phyloP scores from a whole-genome alignment of 2,113 vertebrate species.

The Xerus inauris region DNA sequence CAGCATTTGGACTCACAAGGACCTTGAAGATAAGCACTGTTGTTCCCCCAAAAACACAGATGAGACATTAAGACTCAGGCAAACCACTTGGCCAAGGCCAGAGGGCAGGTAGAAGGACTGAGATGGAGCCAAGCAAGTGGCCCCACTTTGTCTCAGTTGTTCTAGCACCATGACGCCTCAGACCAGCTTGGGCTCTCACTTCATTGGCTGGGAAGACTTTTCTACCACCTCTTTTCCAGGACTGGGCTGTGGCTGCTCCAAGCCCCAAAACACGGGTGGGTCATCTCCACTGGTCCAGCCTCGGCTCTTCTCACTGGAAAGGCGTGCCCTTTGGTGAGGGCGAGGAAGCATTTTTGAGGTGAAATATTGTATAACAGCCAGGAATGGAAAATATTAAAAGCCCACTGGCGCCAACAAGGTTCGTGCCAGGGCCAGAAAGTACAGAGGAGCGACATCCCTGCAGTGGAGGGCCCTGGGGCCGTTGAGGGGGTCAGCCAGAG shows the following conservation, averaged over 20 bases:
- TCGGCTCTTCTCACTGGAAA: conserved; percentile 51
- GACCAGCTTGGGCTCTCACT: background rate
- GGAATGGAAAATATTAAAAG: conserved; percentile 58
- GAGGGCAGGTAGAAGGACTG: background rate
- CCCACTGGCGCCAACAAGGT: conserved; percentile 59
- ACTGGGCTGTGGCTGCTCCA: background rate
- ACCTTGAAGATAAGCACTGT: background rate
- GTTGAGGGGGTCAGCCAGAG: background rate
- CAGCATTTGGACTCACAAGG: background rate
- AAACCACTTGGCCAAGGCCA: background rate
- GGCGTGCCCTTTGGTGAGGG: conserved; percentile 43
- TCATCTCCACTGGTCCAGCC: background rate
- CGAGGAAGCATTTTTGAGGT: conserved; percentile 78
- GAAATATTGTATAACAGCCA: conserved; percentile 62
- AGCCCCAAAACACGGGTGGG: background rate
- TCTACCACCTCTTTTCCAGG: background rate
- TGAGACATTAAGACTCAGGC: background rate
- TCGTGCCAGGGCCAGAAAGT: conserved; percentile 58
- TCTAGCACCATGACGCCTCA: background rate
- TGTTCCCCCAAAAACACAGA: background rate
- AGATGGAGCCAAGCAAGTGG: background rate
- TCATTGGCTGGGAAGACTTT: background rate
- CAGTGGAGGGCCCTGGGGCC: background rate
- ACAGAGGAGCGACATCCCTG: conserved; percentile 48
- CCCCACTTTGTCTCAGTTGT: background rate